phyloP scores from a whole-genome alignment of 2,888 invertebrate species.

The Cosmopolites sordidus region DNA sequence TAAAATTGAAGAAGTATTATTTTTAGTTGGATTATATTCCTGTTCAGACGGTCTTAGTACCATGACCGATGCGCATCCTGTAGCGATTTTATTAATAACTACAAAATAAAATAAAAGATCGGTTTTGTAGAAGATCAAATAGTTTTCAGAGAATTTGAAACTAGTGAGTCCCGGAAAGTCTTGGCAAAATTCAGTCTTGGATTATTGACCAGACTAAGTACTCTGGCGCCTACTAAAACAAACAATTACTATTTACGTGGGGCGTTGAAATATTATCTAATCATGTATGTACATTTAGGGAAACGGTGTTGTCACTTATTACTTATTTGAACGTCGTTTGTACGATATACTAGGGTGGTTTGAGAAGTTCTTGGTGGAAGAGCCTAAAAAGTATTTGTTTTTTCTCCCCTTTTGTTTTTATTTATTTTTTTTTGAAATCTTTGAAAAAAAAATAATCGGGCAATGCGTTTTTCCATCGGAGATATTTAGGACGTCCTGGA shows the following conservation, averaged over 20 bases:
- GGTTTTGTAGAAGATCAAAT: slow-evolving; percentile 22
- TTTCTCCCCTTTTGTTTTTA: too few relatives aligned
- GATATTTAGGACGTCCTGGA: too few relatives aligned
- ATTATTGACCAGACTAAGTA: neutral
- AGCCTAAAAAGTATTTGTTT: too few relatives aligned
- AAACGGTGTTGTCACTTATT: neutral
- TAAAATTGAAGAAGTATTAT: too few relatives aligned
- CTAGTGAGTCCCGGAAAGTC: neutral
- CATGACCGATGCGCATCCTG: slow-evolving; percentile 16
- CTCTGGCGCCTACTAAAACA: neutral
- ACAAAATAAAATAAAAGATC: slow-evolving; percentile 21
- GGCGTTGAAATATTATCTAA: neutral
- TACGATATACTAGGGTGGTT: too few relatives aligned
- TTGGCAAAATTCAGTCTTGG: neutral
- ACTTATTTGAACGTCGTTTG: too few relatives aligned
- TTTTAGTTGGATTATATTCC: too few relatives aligned
- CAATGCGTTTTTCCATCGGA: too few relatives aligned
- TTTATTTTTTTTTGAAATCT: too few relatives aligned
- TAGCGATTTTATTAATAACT: slow-evolving; percentile 21
- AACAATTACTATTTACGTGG: neutral
- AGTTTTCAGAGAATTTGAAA: slow-evolving; percentile 20
- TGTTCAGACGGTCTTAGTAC: neutral
- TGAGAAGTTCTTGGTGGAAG: too few relatives aligned
- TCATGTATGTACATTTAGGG: neutral
- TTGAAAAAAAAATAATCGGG: too few relatives aligned